Conservation (phyloP, 2,888 invertebrate genomes). For the Strigamia transsilvanica region DNA sequence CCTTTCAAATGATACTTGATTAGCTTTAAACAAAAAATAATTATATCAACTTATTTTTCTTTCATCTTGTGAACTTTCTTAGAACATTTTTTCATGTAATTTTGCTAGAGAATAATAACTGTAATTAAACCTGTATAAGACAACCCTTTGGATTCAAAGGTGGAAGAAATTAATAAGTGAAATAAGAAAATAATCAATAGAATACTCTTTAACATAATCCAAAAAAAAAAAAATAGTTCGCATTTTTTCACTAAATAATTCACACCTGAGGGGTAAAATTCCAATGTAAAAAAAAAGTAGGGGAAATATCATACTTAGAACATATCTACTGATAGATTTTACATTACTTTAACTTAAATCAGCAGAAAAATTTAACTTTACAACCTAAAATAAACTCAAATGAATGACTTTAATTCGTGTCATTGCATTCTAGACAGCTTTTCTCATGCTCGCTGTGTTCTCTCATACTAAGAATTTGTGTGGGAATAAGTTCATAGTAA, state of each 20-base stretch:
- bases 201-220: background rate
- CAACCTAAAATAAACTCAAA: background rate
- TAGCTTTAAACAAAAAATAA: background rate
- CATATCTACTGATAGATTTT: background rate
- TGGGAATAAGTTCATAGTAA: constrained; percentile 3
- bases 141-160: background rate
- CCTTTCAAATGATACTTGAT: background rate
- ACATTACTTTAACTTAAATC: background rate
- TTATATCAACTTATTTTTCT: background rate
- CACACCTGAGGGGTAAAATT: background rate
- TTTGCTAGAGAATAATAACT: constrained; percentile 1
- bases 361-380: background rate
- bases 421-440: background rate
- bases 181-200: background rate
- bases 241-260: background rate
- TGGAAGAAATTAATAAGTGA: constrained; percentile 1
- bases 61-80: constrained; percentile 8
- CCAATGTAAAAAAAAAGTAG: background rate
- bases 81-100: background rate
- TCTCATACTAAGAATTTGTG: background rate
- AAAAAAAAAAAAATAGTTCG: background rate
- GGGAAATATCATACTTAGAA: background rate
- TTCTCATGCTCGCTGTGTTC: background rate
- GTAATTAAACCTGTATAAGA: background rate
- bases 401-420: background rate